phyloP scores from a whole-genome alignment of 2,888 invertebrate species.

The Platerodrilus igneus region DNA sequence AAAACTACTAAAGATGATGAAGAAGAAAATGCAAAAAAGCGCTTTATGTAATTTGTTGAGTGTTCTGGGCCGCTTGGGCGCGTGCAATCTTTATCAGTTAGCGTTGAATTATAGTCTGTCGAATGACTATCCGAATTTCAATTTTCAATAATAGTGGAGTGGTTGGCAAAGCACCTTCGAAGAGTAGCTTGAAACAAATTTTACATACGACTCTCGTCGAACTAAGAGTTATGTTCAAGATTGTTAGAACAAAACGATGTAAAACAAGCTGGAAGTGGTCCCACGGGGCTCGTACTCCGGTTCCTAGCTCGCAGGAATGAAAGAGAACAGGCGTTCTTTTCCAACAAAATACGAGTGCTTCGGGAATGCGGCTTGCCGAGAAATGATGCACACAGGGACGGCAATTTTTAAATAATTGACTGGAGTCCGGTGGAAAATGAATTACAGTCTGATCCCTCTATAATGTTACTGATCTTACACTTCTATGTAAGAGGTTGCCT shows the following conservation, averaged over 20 bases:
- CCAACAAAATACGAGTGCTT: constrained; percentile 48
- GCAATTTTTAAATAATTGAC: constrained; percentile 55
- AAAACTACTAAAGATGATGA: constrained; percentile 15
- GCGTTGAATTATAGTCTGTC: constrained; percentile 45
- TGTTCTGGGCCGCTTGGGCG: constrained; percentile 23
- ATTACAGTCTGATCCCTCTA: constrained; percentile 44
- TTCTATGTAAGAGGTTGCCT: constrained; percentile 42
- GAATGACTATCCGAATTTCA: constrained; percentile 46
- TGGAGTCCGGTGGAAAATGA: constrained; percentile 53
- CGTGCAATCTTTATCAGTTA: constrained; percentile 41
- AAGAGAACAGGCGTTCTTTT: constrained; percentile 38
- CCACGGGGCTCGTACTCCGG: constrained; percentile 41
- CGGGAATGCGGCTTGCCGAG: constrained; percentile 44
- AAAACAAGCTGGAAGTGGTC: constrained; percentile 50
- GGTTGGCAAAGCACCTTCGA: constrained; percentile 29
- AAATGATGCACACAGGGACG: constrained; percentile 50
- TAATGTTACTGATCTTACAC: constrained; percentile 40
- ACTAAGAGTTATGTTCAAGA: constrained; percentile 45
- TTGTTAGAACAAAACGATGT: constrained; percentile 53
- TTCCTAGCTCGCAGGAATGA: constrained; percentile 26
- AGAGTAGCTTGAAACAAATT: no score
- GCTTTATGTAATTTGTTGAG: constrained; percentile 27
- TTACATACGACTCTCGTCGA: constrained; percentile 34
- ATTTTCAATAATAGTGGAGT: constrained; percentile 48
- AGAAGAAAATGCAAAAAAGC: constrained; percentile 27